Base-by-base conservation (phyloP, 2,113 vertebrate genomes). In the Rhinolophus ferrumequinum region DNA sequence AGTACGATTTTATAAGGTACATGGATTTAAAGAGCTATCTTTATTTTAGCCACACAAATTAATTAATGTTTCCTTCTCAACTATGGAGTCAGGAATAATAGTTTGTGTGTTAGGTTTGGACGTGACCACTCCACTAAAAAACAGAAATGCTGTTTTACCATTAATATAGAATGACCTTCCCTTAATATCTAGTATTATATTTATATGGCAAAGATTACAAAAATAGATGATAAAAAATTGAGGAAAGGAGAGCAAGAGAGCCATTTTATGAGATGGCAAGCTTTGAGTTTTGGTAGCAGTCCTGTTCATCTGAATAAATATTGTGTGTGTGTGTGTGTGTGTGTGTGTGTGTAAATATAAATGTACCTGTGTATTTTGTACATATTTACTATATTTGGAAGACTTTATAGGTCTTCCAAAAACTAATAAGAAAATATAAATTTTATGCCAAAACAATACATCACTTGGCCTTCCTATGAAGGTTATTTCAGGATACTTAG, bases 381-480 rank as follows among this genome's bases (percentile, higher is more conserved):
- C 6, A 52, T 18, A 69, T n/a, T 73, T 69, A 85, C 1, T 2
- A 28, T 30, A 44, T 44, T 44, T 44, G 41, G 14, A 16, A n/a
- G 89, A 6, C 6, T 66, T 83, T 79, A 79, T 38, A 62, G n/a
- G 11, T 56, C 47, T 93, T 73, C 21, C 0, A 26, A 95, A 87
- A 72, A 69, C 8, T 79, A 60, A 15, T 38, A 92, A 81, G 33
- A 44, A 92, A 80, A 73, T 66, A 50, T 26, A 88, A 92, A 64
- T 47, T 24, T 89, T 41, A 41, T 35, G 35, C 4, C 24, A 60
- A 92, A 66, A 58, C 0, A 60, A 2, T 30, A 14, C 1, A 66
- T 96, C 50, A 90, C 8, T 82, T 93, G 33, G 56, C 11, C 24
- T 24, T 44, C 22, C 35, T 73, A 86, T 93, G 67, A 96, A 93